Evolutionary conservation across 1,140 invertebrate species (phyloP).

Genomic region (Mercenaria mercenaria): DNA sequence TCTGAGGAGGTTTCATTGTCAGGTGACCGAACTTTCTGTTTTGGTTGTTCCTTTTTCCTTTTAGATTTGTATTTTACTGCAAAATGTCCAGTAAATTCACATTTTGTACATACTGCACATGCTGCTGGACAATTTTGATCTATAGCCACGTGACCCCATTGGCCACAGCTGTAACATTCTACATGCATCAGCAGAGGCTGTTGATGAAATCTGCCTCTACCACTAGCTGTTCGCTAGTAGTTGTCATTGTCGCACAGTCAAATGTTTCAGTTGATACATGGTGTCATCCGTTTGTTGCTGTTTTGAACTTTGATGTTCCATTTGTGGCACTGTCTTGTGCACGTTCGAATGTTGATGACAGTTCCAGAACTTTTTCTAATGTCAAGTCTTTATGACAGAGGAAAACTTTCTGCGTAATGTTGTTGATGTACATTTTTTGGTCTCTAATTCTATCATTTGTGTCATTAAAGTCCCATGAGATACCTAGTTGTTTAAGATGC

Average conservation of each 20-base stretch:
- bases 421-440: background rate
- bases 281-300: background rate
- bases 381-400: background rate
- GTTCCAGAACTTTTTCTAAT: background rate
- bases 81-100: background rate
- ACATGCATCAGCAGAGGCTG: background rate
- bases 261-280: no score
- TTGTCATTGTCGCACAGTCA: background rate
- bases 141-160: background rate
- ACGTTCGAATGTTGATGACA: no score
- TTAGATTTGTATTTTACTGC: no score
- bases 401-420: background rate
- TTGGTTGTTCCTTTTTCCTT: no score
- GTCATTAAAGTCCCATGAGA: background rate
- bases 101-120: background rate
- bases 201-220: background rate
- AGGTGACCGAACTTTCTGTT: no score
- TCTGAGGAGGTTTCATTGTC: no score
- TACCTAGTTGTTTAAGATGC: background rate
- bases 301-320: background rate
- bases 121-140: background rate
- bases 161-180: no score
- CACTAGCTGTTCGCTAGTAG: background rate
- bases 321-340: background rate
- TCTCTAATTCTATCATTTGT: conserved; percentile 16